Evolutionary conservation across 1,140 invertebrate genomes (phyloP), one percentile per base, ranked within the genome.

Genomic region (Geopemphigus sp.): DNA sequence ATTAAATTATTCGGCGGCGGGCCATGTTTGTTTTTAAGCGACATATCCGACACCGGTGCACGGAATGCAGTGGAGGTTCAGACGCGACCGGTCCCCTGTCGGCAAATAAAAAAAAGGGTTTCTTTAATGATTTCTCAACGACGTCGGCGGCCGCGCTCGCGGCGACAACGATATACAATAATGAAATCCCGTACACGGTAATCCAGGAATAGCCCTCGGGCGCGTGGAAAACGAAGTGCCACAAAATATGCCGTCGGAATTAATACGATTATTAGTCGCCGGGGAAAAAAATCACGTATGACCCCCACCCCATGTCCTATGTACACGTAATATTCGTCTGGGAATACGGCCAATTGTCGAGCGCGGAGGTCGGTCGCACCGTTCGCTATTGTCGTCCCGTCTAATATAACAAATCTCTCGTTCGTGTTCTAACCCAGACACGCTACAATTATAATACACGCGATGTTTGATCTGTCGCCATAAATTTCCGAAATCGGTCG

Each of bases 61-160:
- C 47, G 15, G 17, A 8, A 39, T 8, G 32, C 32, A 39, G 8
- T 8, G 61, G 15, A 19, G n/a, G 32, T 66, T 39, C 10, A 66
- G 64, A 53, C n/a, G 45, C 26, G 66, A 22, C 22, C 47, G 22
- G 53, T 53, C 32, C 8, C 32, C 32, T 8, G 66, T 53, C 47
- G 26, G 47, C 39, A 78, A 78, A 78, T 26, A 61, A 78, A 78
- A 39, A n/a, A 50, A 78, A 78, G 74, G 74, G 74, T 19, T 78
- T 61, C 56, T 61, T 61, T 61, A 78, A 78, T 78, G 57, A 78
- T 78, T 78, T 78, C 54, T 61, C 56, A 45, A 78, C 63, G 57
- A 78, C 63, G 29, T 29, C 74, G 11, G 57, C 8, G 54, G 29
- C n/a, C 54, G n/a, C n/a, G 32, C 56, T 26, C 22, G 72, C 26